Evolutionary conservation across 2,113 vertebrate species (phyloP).

Genomic region (Seriola aureovittata): DNA sequence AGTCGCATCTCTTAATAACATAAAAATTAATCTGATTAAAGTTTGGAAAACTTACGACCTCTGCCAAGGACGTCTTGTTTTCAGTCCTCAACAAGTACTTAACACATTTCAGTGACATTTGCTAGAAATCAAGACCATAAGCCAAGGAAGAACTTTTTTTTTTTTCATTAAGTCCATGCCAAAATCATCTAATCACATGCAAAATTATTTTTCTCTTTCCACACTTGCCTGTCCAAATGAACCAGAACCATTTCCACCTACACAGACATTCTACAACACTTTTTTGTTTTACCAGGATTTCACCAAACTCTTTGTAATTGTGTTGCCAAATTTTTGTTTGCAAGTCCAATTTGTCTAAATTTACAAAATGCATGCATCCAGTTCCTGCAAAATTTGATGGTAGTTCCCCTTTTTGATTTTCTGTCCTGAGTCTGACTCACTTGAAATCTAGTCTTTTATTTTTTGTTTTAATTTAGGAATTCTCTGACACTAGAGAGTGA

Average conservation of each 20-base stretch:
- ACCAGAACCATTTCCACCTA: constrained; percentile 16
- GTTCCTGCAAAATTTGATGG: too few relatives aligned
- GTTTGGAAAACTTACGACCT: neutral
- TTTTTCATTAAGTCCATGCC: neutral
- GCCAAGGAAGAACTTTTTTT: neutral
- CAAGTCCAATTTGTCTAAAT: too few relatives aligned
- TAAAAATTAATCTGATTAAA: neutral
- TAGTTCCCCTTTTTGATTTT: too few relatives aligned
- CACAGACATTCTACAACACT: constrained; percentile 6
- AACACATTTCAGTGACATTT: neutral
- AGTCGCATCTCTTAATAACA: constrained; percentile 18
- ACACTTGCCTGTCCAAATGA: constrained; percentile 17
- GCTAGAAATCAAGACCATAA: neutral
- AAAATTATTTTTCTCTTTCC: neutral
- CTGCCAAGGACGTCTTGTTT: neutral
- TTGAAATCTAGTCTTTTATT: too few relatives aligned
- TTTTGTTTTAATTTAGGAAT: too few relatives aligned
- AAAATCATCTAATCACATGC: constrained; percentile 3
- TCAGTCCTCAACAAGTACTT: neutral
- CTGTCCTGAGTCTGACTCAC: too few relatives aligned
- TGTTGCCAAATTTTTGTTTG: neutral
- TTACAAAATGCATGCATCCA: too few relatives aligned
- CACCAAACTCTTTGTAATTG: too few relatives aligned
- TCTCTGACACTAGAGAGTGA: too few relatives aligned
- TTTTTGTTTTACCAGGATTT: neutral